Evolutionary conservation across 2,888 invertebrate genomes (phyloP).

Genomic region (Drosophila tanythrix): DNA sequence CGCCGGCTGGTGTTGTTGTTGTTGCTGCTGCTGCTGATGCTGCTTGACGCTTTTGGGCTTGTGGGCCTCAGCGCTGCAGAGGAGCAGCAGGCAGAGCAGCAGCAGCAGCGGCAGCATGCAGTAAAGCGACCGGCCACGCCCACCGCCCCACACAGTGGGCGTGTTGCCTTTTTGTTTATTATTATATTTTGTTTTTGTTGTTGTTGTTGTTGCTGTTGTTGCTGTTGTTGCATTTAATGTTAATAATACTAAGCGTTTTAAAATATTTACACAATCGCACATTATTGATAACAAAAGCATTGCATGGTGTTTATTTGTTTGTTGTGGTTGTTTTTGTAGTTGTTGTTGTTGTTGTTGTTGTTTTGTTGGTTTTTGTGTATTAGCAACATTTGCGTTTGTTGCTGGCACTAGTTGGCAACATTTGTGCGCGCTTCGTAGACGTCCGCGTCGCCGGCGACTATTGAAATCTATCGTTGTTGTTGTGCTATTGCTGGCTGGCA

Average conservation of each 20-base stretch:
- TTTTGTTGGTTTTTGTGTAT: slow-evolving; percentile 49
- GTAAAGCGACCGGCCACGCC: slow-evolving; percentile 47
- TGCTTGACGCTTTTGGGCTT: slow-evolving; percentile 82
- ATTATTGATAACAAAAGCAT: slow-evolving; percentile 76
- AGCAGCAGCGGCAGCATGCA: slow-evolving; percentile 49
- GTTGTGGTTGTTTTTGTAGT: slow-evolving; percentile 28
- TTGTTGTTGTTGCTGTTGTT: slow-evolving; percentile 46
- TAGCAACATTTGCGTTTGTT: slow-evolving; percentile 52
- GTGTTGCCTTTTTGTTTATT: slow-evolving; percentile 9
- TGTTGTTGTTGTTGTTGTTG: slow-evolving; percentile 25
- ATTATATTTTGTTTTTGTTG: slow-evolving; percentile 26
- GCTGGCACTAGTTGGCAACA: slow-evolving; percentile 69
- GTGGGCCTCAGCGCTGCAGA: slow-evolving; percentile 70
- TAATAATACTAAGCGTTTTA: slow-evolving; percentile 80
- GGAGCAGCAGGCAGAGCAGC: slow-evolving; percentile 59
- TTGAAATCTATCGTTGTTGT: slow-evolving; percentile 83
- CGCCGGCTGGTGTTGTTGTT: slow-evolving; percentile 60
- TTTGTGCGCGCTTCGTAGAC: slow-evolving; percentile 78
- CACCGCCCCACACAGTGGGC: slow-evolving; percentile 30
- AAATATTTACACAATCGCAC: slow-evolving; percentile 81
- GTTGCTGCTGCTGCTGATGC: slow-evolving; percentile 50
- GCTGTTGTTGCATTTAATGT: slow-evolving; percentile 63
- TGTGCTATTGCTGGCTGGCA: slow-evolving; percentile 39
- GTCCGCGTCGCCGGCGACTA: slow-evolving; percentile 84
- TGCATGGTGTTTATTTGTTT: slow-evolving; percentile 56